Conservation (phyloP, 2,888 invertebrate genomes). For the Piscicola geometra region DNA sequence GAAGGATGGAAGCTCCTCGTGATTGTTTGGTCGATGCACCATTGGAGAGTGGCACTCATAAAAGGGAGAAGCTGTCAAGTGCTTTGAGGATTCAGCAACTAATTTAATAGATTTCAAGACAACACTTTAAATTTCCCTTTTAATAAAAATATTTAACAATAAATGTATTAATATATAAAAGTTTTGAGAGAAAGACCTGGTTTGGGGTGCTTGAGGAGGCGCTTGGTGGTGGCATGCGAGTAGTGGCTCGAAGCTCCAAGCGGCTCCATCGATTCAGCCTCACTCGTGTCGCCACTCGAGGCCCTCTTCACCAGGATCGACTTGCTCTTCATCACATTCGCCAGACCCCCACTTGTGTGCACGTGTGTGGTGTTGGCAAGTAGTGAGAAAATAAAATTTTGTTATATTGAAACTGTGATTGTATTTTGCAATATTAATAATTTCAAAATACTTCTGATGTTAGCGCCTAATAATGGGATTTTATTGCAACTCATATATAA, state of each 20-base stretch:
- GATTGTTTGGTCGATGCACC: neutral
- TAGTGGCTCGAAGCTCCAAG: neutral
- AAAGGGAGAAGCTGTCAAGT: neutral
- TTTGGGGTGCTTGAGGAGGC: slow-evolving; percentile 2
- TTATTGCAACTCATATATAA: neutral
- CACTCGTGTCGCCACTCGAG: slow-evolving; percentile 36
- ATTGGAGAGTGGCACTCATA: neutral
- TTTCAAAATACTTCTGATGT: neutral
- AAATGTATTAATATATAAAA: neutral
- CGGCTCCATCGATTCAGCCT: slow-evolving; percentile 33
- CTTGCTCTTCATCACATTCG: slow-evolving; percentile 39
- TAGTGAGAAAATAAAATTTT: neutral
- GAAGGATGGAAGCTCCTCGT: neutral
- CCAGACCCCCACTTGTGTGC: slow-evolving; percentile 18
- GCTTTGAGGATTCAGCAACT: no score
- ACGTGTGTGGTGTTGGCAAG: neutral
- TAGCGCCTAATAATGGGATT: no score
- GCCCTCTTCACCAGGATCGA: slow-evolving; percentile 43
- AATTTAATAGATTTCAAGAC: neutral
- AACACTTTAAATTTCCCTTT: neutral
- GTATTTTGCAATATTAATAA: neutral
- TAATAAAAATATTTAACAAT: neutral
- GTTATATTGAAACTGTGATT: neutral
- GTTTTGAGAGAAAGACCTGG: no score
- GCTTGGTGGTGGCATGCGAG: neutral